Percentiles rank a stretch among this genome's conserved stretches.
Evolutionary conservation across 30 jellyfish, hydroid and myxozoan species (phyloP).

Genomic region (Phacellophora camtschatica): DNA sequence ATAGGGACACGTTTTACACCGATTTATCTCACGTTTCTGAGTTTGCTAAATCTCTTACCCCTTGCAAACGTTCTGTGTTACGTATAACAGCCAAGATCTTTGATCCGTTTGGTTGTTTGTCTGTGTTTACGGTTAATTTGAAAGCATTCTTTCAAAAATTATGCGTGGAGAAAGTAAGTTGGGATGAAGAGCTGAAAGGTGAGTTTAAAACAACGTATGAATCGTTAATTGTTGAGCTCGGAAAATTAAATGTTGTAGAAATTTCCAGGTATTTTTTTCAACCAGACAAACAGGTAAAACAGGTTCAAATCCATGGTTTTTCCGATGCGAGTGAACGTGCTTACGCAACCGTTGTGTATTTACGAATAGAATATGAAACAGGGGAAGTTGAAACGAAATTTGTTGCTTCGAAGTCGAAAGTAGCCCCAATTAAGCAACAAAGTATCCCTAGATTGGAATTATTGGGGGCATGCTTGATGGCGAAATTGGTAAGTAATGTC

Average conservation of each 20-base stretch:
- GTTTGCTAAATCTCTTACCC: slow-evolving; percentile 11
- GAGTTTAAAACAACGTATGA: neutral
- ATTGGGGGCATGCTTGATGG: slow-evolving; percentile 34
- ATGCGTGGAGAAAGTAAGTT: slow-evolving; percentile 43
- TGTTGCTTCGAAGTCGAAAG: slow-evolving; percentile 68
- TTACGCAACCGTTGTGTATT: slow-evolving; percentile 57
- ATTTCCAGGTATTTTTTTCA: neutral
- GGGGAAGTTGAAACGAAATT: slow-evolving; percentile 43
- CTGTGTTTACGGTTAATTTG: slow-evolving; percentile 5
- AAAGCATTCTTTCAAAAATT: slow-evolving; percentile 47
- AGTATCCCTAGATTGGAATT: slow-evolving; percentile 61
- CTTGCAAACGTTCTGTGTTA: slow-evolving; percentile 33
- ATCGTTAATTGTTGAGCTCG: neutral
- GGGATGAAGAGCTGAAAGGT: slow-evolving; percentile 45
- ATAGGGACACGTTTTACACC: neutral
- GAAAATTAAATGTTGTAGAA: neutral
- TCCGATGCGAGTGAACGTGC: slow-evolving; percentile 65
- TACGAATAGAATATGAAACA: slow-evolving; percentile 31
- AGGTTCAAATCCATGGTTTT: slow-evolving; percentile 59
- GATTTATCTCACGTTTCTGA: neutral
- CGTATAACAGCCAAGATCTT: slow-evolving; percentile 46
- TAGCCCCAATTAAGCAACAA: slow-evolving; percentile 49
- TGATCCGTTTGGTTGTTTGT: slow-evolving; percentile 66
- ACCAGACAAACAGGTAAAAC: neutral
- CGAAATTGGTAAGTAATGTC: slow-evolving; percentile 9